Evolutionary conservation across 2,888 invertebrate genomes (phyloP).

Genomic region (Ochropacha duplaris): DNA sequence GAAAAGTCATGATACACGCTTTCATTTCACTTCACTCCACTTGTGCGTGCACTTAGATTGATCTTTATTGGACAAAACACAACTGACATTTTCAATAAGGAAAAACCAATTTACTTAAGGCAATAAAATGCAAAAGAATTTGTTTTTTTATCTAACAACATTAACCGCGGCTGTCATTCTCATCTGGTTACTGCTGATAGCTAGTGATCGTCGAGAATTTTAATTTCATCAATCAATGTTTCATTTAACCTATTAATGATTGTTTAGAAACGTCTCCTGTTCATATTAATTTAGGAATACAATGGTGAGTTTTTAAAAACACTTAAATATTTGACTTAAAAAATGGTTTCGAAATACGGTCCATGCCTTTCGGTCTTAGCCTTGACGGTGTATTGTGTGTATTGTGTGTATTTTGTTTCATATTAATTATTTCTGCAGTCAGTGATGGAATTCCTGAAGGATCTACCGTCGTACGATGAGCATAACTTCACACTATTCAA

Average conservation of each 20-base stretch:
- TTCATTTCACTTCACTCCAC: too few species aligned
- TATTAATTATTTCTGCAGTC: conserved; percentile 83
- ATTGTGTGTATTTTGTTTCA: conserved; percentile 30
- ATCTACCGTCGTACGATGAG: conserved; percentile 94
- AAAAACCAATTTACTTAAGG: background rate
- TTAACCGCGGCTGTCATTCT: conserved; percentile 47
- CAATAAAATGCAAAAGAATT: background rate
- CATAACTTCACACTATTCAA: conserved; percentile 96
- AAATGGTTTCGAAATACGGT: conserved; percentile 24
- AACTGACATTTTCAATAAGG: too few species aligned
- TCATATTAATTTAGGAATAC: conserved; percentile 38
- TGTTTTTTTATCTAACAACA: background rate
- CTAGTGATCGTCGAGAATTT: conserved; percentile 41
- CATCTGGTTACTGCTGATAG: conserved; percentile 54
- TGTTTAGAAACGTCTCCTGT: conserved; percentile 25
- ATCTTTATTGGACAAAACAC: too few species aligned
- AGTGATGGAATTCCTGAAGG: conserved; percentile 94
- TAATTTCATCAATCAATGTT: conserved; percentile 53
- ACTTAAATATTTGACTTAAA: conserved; percentile 13
- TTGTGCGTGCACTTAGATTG: too few species aligned
- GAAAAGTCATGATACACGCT: too few species aligned
- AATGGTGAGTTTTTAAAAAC: conserved; percentile 53
- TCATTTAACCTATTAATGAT: conserved; percentile 36
- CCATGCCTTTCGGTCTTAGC: conserved; percentile 47
- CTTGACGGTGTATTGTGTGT: conserved; percentile 33